Evolutionary conservation across 2,888 invertebrate species (phyloP), one percentile per base, ranked within the genome.

Genomic region (Sycophila texana): DNA sequence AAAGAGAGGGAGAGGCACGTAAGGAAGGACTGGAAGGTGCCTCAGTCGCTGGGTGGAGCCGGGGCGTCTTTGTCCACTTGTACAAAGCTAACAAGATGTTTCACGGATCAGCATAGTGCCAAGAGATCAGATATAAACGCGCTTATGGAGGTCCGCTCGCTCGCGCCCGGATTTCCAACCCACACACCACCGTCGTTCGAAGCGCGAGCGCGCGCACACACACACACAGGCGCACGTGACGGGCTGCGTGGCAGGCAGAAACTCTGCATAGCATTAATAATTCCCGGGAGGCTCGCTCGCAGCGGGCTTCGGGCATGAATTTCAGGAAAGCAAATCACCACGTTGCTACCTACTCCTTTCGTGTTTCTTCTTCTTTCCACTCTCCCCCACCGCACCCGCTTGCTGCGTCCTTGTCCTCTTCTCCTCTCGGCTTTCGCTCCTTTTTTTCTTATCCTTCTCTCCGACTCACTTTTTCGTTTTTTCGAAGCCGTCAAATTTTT

Each of bases 261-360:
- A 86, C 86, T 87, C 84, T 82, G 88, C 88, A 88, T 88, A 68
- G 87, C 84, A 88, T 89, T 88, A 88, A 86, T 85, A 86, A 85
- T 86, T 88, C 86, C 84, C 84, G 81, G 77, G 79, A 75, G 20
- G 66, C 74, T 57, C 75, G 74, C 74, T 55, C 79, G 71, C 79
- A 75, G 76, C 75, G 67, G 82, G 61, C 82, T 82, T 79, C 83
- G 81, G 82, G 84, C 83, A 81, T 82, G 83, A 84, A 84, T 84
- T 85, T 74, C 82, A 82, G 83, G 81, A 83, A 81, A 83, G 81
- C 81, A 78, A 80, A 81, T 82, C 78, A 78, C 78, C 81, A 78
- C 74, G 81, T 78, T 78, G 77, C 81, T 81, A 78, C 78, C 79
- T 74, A 79, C 81, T 77, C 71, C 55, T 67, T 13, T 76, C 67